Conservation (phyloP, 2,113 vertebrate species). For the Australoheros scitulus region DNA sequence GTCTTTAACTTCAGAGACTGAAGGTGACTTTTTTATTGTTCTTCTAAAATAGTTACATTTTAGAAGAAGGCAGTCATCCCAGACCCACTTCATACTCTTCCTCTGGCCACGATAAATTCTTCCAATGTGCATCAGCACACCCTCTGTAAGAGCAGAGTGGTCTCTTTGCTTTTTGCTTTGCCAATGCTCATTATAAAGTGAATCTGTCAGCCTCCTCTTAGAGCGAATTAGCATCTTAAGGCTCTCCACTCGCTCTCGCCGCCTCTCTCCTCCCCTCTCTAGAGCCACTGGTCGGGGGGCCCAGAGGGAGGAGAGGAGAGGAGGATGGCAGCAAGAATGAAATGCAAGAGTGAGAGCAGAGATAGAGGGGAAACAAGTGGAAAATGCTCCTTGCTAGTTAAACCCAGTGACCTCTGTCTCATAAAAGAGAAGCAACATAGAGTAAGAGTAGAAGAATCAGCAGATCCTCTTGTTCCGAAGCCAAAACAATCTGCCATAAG, state of each 20-base stretch:
- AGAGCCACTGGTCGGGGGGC: conserved; percentile 32
- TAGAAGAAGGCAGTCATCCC: conserved; percentile 1
- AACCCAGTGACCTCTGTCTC: conserved; percentile 61
- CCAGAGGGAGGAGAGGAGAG: not conserved
- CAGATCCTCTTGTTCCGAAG: conserved; percentile 21
- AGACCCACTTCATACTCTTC: not conserved
- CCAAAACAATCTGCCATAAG: conserved; percentile 51
- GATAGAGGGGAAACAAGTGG: not conserved
- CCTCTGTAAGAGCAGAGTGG: conserved; percentile 17
- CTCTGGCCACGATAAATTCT: conserved; percentile 2
- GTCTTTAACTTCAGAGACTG: conserved; percentile 6
- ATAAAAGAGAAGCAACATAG: conserved; percentile 16
- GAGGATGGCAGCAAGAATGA: conserved; percentile 15
- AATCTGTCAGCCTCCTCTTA: conserved; percentile 69
- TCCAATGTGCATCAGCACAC: conserved; percentile 7
- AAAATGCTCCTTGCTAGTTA: conserved; percentile 51
- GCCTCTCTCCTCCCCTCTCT: conserved; percentile 23
- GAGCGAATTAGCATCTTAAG: conserved; percentile 69
- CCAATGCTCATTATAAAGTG: conserved; percentile 55
- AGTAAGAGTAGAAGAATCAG: conserved; percentile 28
- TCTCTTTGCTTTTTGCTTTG: conserved; percentile 36
- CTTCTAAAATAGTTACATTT: conserved; percentile 3
- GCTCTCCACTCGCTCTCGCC: conserved; percentile 24
- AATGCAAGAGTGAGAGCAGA: conserved; percentile 45
- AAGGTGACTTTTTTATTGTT: conserved; percentile 33